phyloP scores from a whole-genome alignment of 2,888 invertebrate genomes.

The Cryptocheilus praepositus region DNA sequence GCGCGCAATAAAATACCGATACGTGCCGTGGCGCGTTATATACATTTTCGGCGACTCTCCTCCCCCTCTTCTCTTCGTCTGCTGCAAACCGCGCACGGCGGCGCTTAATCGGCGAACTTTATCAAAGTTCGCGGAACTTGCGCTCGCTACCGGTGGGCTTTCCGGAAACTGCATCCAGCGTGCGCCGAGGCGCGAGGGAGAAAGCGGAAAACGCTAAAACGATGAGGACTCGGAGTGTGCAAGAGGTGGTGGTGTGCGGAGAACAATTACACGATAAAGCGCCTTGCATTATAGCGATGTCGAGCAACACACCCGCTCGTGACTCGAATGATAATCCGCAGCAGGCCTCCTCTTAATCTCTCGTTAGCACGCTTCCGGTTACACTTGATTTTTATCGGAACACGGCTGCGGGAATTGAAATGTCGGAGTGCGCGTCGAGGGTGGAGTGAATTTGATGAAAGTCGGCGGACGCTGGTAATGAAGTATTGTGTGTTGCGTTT shows the following conservation, averaged over 20 bases:
- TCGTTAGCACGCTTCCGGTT: conserved; percentile 47
- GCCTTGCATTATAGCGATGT: conserved; percentile 35
- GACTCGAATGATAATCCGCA: conserved; percentile 45
- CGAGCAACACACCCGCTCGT: conserved; percentile 37
- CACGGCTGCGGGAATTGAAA: conserved; percentile 18
- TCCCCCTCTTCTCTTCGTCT: conserved; percentile 6
- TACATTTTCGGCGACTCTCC: conserved; percentile 8
- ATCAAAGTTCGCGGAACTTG: conserved; percentile 47
- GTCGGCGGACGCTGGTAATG: too few relatives aligned
- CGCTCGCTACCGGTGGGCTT: conserved; percentile 24
- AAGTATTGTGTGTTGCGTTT: too few relatives aligned
- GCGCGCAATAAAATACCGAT: too few relatives aligned
- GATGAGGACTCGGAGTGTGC: conserved; percentile 3
- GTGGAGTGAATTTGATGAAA: conserved; percentile 15
- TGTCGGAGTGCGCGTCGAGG: conserved; percentile 30
- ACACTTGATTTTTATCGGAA: conserved; percentile 39
- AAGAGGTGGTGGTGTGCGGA: conserved; percentile 17
- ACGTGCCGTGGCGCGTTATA: not conserved
- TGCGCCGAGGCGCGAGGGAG: not conserved
- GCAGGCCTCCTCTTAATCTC: conserved; percentile 34
- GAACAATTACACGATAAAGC: conserved; percentile 49
- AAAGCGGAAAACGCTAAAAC: conserved; percentile 9
- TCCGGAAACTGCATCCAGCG: conserved; percentile 8
- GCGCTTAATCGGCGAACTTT: conserved; percentile 56
- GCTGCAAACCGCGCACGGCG: conserved; percentile 18